Base-by-base conservation (phyloP, 2,888 invertebrate species). In the Pherbina coryleti region DNA sequence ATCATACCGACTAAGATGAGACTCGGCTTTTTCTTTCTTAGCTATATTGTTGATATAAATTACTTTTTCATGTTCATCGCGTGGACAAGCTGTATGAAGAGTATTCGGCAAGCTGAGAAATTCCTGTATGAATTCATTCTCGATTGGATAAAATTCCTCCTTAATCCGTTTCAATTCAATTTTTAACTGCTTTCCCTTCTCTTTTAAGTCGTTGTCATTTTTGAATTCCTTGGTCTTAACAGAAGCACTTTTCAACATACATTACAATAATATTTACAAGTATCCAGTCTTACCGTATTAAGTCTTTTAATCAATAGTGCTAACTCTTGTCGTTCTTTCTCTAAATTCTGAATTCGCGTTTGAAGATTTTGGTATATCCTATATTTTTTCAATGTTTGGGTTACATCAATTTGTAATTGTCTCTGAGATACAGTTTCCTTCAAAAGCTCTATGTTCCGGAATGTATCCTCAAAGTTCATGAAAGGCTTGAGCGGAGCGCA, bases 71-170 rank as follows among this genome's bases (percentile, higher is more conserved):
- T 85, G 78, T 0, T 78, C 73, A 1, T 69, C 71, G 11, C 55
- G 78, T 0, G 95, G 94, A 22, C 95, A 95, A 67, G 90, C 90
- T 0, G 90, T 80, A 87, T 96, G 94, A 79, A 96, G 84, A 69
- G 86, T 83, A 86, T 95, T 96, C 0, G 96, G 96, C 75, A 96
- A 85, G 84, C 91, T 91, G 73, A 96, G 89, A 78, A 92, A 91
- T 84, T 92, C 91, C 44, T 93, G 86, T 66, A 94, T 91, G 9
- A 95, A 92, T 72, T 91, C 91, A 86, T 95, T 94, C 87, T 96
- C 95, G 7, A 95, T 90, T n/a, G 92, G 92, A 91, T 94, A 94
- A n/a, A 93, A 87, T 62, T 91, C 90, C 14, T 91, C 90, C 85
- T 92, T 94, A 1, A 95, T 84, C 44, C 90, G 89, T 85, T 92